Evolutionary conservation across 1,140 invertebrate genomes (phyloP), one percentile per base, ranked within the genome.

Genomic region (Drosophila erecta): DNA sequence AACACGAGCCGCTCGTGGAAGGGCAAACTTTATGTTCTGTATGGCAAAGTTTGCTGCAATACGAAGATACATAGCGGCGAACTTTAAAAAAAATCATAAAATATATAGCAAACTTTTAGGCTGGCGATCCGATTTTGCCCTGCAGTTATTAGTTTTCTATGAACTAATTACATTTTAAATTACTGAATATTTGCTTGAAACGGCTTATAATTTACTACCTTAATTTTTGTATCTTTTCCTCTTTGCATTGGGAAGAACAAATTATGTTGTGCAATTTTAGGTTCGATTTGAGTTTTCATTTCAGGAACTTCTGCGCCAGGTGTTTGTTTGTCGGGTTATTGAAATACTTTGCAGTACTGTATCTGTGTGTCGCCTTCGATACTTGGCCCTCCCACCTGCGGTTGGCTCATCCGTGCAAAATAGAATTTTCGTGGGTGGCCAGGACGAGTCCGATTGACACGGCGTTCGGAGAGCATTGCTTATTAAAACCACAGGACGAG

Each of bases 11-110:
- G 22, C 35, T 43, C 46, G 17, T 50, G 22, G 24, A 24, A 40
- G 8, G 27, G 20, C 14, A 8, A 67, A 65, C 64, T 64, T 67
- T 27, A 33, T 43, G 27, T 33, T 4, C 35, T 22, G 30, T 17
- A 20, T 12, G 35, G 22, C 12, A 67, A 67, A 65, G n/a, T 65
- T 53, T 20, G 12, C 37, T 14, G 10, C n/a, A 35, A 35, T 35
- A 64, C 37, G 49, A 4, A 20, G 20, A 11, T 11, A 11, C n/a
- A 10, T 8, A 50, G n/a, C 3, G 17, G n/a, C 24, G 14, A 27
- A 33, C 22, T 33, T 33, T 50, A 15, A 33, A 33, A 33, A 50
- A 17, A 30, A n/a, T 15, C 11, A 17, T 30, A n/a, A 11, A 33
- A n/a, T 11, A n/a, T 10, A 30, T 30, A 30, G 10, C 30, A 30